Percentiles rank a stretch among this genome's conserved stretches.
Evolutionary conservation across 1,140 invertebrate genomes (phyloP).

Genomic region (Campodea augens): DNA sequence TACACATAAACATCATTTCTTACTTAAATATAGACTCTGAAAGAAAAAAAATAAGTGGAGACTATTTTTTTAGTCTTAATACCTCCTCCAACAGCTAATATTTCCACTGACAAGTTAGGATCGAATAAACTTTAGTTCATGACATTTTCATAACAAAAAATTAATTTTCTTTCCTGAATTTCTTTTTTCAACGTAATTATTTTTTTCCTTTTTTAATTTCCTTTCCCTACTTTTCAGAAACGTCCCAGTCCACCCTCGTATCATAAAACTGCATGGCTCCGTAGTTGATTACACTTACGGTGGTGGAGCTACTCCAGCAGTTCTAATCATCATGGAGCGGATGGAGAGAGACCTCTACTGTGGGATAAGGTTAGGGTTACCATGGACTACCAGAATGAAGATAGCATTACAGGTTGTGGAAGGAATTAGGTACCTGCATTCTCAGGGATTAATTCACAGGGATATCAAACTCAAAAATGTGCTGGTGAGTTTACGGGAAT

Average conservation of each 20-base stretch:
- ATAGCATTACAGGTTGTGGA: constrained; percentile 67
- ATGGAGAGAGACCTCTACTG: constrained; percentile 60
- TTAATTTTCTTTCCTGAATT: too few species aligned
- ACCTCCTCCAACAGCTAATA: too few species aligned
- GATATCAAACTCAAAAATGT: constrained; percentile 86
- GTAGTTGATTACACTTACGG: constrained; percentile 63
- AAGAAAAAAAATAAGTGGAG: too few species aligned
- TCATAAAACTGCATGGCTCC: constrained; percentile 61
- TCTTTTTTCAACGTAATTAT: too few species aligned
- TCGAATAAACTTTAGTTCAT: too few species aligned
- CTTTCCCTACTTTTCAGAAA: constrained; percentile 45
- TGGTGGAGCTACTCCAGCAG: constrained; percentile 44
- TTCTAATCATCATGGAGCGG: constrained; percentile 56
- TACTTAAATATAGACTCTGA: too few species aligned
- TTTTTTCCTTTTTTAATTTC: too few species aligned
- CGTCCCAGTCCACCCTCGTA: constrained; percentile 62
- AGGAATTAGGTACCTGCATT: constrained; percentile 72
- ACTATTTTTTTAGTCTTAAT: too few species aligned
- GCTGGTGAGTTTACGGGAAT: constrained; percentile 29
- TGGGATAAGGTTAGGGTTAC: constrained; percentile 48
- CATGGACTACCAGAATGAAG: constrained; percentile 44
- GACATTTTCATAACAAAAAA: too few species aligned
- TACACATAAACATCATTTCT: too few species aligned
- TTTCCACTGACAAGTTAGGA: too few species aligned
- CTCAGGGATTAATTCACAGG: constrained; percentile 66